Percentiles rank a stretch among this genome's conserved stretches.
Evolutionary conservation across 2,797 vertebrate species (phyloP).

Genomic region (Rhodeus uyekii): DNA sequence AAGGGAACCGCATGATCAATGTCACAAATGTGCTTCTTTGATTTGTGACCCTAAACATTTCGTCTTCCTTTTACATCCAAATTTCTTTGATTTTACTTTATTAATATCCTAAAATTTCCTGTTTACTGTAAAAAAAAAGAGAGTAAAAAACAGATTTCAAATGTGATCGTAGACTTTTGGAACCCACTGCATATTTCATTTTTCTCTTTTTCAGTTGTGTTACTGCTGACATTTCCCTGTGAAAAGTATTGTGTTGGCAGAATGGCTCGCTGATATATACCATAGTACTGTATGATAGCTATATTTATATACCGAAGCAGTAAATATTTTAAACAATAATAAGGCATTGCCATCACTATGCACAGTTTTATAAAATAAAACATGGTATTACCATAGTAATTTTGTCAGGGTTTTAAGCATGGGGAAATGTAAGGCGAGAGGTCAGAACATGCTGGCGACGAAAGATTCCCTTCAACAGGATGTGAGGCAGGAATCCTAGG

Average conservation of each 20-base stretch:
- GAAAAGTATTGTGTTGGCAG: background rate
- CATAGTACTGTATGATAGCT: background rate
- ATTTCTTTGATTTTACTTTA: background rate
- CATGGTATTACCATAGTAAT: background rate
- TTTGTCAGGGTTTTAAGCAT: background rate
- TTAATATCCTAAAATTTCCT: background rate
- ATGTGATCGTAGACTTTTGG: background rate
- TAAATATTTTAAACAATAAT: background rate
- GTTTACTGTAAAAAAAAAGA: too few species aligned
- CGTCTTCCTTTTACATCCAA: background rate
- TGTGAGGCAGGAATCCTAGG: slow-evolving; percentile 56
- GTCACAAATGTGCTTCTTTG: background rate
- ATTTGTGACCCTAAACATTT: background rate
- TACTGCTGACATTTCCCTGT: background rate
- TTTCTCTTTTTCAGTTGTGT: background rate
- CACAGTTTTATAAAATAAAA: background rate
- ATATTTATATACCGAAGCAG: background rate
- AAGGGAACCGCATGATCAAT: background rate
- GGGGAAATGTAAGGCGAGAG: slow-evolving; percentile 13
- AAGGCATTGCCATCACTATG: background rate
- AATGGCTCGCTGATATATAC: background rate
- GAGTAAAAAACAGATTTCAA: background rate
- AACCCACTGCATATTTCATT: background rate
- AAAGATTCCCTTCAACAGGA: slow-evolving; percentile 60
- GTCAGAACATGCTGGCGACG: slow-evolving; percentile 41